phyloP scores from a whole-genome alignment of 92 coral and sea anemone genomes.

The Actinostola sp. region DNA sequence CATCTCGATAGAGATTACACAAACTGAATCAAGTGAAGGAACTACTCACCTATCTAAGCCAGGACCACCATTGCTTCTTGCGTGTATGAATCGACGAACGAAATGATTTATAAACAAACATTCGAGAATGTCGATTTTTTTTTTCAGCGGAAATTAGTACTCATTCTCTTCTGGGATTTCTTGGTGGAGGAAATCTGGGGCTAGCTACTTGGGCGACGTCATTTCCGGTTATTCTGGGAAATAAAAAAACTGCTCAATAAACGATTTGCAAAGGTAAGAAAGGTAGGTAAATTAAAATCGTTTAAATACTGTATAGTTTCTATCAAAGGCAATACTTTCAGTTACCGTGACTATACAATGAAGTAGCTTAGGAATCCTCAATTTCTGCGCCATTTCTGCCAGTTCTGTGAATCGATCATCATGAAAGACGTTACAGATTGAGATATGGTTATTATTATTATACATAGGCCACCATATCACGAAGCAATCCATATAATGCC shows the following conservation, averaged over 20 bases:
- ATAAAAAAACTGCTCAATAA: background rate
- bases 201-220: background rate
- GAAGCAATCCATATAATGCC: too few relatives aligned
- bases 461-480: too few relatives aligned
- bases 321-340: too few relatives aligned
- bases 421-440: too few relatives aligned
- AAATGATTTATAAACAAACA: conserved; percentile 11
- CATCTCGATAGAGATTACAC: background rate
- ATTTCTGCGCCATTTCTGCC: too few relatives aligned
- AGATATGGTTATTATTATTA: too few relatives aligned
- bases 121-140: background rate
- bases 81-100: background rate
- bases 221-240: conserved; percentile 9
- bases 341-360: too few relatives aligned
- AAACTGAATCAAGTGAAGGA: background rate
- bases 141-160: conserved; percentile 11
- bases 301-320: too few relatives aligned
- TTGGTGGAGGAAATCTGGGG: background rate
- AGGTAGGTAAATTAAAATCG: background rate
- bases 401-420: too few relatives aligned
- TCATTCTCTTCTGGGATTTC: background rate
- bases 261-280: too few relatives aligned
- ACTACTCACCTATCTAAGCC: background rate
- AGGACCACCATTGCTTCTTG: background rate
- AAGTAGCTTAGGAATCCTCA: too few relatives aligned